These are phyloP conservation scores for Enteromius paludinosus DNA, from an alignment of 2,797 vertebrate genomes.

Conservation along the genomic window DNA sequence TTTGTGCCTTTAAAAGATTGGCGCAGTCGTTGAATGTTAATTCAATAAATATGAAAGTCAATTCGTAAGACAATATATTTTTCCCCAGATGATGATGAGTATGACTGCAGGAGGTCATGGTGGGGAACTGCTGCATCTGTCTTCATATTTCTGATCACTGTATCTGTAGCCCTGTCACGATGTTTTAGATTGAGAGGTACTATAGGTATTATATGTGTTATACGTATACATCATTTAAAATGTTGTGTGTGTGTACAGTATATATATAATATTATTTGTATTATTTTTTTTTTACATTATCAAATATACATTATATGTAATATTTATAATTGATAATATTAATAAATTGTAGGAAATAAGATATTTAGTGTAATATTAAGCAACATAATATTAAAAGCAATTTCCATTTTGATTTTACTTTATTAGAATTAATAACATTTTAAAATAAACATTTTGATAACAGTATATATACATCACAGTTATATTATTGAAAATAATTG, in stretches of 20 bases:
- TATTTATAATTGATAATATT: neutral
- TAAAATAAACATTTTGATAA: neutral
- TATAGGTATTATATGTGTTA: too few relatives aligned
- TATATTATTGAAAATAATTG: neutral
- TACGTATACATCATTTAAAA: neutral
- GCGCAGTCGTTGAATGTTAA: neutral
- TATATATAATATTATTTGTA: too few relatives aligned
- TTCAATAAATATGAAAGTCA: neutral
- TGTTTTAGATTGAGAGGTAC: conserved; percentile 73
- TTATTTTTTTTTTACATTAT: neutral
- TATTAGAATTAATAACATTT: neutral
- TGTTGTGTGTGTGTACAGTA: too few relatives aligned
- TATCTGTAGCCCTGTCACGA: conserved; percentile 68
- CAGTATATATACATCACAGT: neutral
- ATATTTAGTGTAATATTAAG: neutral
- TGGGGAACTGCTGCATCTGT: conserved; percentile 77
- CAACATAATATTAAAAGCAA: neutral
- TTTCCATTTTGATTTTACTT: neutral
- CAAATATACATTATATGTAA: neutral
- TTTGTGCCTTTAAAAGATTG: neutral
- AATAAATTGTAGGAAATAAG: neutral
- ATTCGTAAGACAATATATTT: neutral
- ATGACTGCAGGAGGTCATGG: conserved; percentile 69
- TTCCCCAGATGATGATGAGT: conserved; percentile 68
- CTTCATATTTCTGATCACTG: conserved; percentile 73